Evolutionary conservation across 2,113 vertebrate species (phyloP).

Genomic region (Sminthopsis crassicaudata): DNA sequence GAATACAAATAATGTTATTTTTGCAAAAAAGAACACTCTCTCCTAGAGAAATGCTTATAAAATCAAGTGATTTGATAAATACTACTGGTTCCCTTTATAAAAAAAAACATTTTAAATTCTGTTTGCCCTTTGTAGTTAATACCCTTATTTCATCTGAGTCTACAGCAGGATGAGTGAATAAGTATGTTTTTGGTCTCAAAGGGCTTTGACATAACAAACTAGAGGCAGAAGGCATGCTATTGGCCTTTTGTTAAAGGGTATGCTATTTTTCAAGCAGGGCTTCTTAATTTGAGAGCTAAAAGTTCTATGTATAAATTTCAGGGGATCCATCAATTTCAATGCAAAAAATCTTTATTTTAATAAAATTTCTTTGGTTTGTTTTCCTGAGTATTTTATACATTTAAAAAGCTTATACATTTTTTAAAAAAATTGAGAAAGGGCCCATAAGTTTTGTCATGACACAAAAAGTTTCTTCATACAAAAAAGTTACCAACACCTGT

Average conservation of each 20-base stretch:
- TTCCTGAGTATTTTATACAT: not conserved
- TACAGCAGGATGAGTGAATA: not conserved
- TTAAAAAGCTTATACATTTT: not conserved
- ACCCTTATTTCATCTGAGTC: not conserved
- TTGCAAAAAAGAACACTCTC: not conserved
- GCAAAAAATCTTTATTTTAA: not conserved
- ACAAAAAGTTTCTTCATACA: not conserved
- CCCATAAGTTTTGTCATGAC: not conserved
- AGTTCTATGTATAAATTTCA: not conserved
- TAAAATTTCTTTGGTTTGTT: not conserved
- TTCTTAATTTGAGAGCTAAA: slow-evolving; percentile 15
- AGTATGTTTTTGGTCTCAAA: not conserved
- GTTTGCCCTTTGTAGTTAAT: not conserved
- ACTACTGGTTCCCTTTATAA: not conserved
- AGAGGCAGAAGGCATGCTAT: not conserved
- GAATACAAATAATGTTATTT: not conserved
- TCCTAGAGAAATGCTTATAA: not conserved
- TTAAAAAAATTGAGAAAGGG: not conserved
- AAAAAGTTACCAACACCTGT: not conserved
- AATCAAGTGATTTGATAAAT: not conserved
- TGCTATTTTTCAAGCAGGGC: not conserved
- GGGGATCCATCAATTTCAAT: not conserved
- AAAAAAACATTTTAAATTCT: not conserved
- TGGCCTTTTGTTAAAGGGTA: not conserved
- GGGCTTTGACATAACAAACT: not conserved